These are phyloP conservation scores for Seriola rivoliana DNA, from an alignment of 2,113 vertebrate genomes.

Conservation along the genomic window DNA sequence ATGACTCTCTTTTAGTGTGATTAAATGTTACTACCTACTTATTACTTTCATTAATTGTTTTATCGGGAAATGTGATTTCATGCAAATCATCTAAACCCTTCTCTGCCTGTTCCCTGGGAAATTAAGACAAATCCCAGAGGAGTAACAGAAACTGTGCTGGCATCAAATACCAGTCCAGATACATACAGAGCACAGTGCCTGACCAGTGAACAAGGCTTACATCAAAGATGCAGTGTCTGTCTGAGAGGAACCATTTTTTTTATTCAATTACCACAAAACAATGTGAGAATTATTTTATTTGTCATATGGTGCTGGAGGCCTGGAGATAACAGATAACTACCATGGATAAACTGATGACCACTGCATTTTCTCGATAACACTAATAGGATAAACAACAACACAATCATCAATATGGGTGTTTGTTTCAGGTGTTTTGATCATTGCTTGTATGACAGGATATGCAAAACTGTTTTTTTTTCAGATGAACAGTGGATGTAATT, in stretches of 20 bases:
- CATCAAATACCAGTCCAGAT: slow-evolving; percentile 20
- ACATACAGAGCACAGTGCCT: neutral
- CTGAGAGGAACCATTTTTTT: slow-evolving; percentile 8
- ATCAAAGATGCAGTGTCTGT: slow-evolving; percentile 13
- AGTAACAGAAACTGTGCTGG: neutral
- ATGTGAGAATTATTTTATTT: slow-evolving; percentile 49
- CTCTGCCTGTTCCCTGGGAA: slow-evolving; percentile 40
- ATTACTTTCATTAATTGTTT: slow-evolving; percentile 39
- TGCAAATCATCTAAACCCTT: slow-evolving; percentile 35
- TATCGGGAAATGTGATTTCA: slow-evolving; percentile 51
- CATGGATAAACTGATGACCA: slow-evolving; percentile 59
- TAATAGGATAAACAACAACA: slow-evolving; percentile 77
- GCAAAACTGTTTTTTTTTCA: neutral
- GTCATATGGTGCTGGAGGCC: slow-evolving; percentile 51
- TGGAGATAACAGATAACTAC: slow-evolving; percentile 59
- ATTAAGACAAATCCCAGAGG: slow-evolving; percentile 36
- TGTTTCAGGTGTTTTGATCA: slow-evolving; percentile 33
- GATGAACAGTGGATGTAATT: neutral
- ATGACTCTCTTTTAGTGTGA: slow-evolving; percentile 14
- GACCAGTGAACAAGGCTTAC: slow-evolving; percentile 11
- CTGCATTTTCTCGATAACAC: slow-evolving; percentile 58
- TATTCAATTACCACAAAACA: slow-evolving; percentile 60
- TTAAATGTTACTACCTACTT: slow-evolving; percentile 21
- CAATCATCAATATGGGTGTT: slow-evolving; percentile 38
- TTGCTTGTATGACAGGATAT: neutral